phyloP scores from a whole-genome alignment of 2,888 invertebrate species.

The Oscheius myriophilus region DNA sequence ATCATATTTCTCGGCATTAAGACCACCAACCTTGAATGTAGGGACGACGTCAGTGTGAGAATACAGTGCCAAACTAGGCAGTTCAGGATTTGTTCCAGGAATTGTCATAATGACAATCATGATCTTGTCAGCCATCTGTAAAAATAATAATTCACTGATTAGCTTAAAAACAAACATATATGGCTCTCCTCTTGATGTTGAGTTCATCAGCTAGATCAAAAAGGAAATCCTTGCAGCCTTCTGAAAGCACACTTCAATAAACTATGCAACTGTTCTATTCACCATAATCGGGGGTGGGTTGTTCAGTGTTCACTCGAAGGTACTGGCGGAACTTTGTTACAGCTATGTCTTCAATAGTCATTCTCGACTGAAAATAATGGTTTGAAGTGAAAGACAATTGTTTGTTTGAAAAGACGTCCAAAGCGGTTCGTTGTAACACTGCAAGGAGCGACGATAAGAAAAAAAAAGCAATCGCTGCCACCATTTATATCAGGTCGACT shows the following conservation, averaged over 20 bases:
- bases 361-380: neutral
- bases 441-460: constrained; percentile 1
- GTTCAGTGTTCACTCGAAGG: constrained; percentile 85
- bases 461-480: neutral
- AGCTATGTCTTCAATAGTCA: constrained; percentile 70
- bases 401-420: neutral
- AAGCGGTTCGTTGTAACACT: neutral
- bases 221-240: constrained; percentile 63
- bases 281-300: constrained; percentile 88
- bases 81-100: constrained; percentile 80
- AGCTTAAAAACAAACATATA: constrained; percentile 16
- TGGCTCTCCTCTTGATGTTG: constrained; percentile 48
- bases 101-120: constrained; percentile 87
- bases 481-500: neutral
- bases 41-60: constrained; percentile 98
- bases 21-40: constrained; percentile 81
- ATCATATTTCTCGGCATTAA: no score
- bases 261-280: neutral
- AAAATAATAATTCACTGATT: constrained; percentile 49
- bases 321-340: constrained; percentile 86
- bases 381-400: no score
- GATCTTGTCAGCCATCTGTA: constrained; percentile 78
- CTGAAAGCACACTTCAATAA: constrained; percentile 36
- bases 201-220: constrained; percentile 62
- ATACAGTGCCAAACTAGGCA: constrained; percentile 84